These are phyloP conservation scores for Xestoiulus laeticollis DNA, from an alignment of 2,888 invertebrate genomes.

Conservation along the genomic window DNA sequence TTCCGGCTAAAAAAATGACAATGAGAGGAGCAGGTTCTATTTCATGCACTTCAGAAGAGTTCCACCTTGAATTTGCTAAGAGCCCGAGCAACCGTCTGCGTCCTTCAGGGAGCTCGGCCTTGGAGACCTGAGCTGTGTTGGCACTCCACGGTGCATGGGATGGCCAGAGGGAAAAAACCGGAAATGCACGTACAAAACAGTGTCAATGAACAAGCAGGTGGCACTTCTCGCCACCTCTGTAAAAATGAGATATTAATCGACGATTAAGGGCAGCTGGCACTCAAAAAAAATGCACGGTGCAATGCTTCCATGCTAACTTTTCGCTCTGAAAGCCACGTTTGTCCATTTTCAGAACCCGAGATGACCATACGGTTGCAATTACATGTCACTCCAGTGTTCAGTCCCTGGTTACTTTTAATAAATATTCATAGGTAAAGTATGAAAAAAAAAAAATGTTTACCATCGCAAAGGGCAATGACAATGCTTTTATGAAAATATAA, in stretches of 20 bases:
- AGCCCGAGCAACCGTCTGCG: slow-evolving; percentile 20
- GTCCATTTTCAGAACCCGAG: not conserved
- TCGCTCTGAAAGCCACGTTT: not conserved
- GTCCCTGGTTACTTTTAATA: too few species aligned
- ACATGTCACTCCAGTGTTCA: too few species aligned
- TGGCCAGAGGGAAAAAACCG: not conserved
- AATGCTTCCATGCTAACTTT: not conserved
- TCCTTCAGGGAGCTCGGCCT: not conserved
- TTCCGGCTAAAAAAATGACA: slow-evolving; percentile 16
- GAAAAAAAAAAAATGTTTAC: too few species aligned
- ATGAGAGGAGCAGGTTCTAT: not conserved
- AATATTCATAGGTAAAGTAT: too few species aligned
- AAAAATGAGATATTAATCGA: not conserved
- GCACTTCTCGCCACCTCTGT: slow-evolving; percentile 2
- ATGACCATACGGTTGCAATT: too few species aligned
- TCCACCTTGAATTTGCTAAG: slow-evolving; percentile 20
- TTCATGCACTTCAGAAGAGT: slow-evolving; percentile 1
- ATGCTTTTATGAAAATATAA: too few species aligned
- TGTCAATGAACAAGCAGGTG: slow-evolving; percentile 12
- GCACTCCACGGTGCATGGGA: not conserved
- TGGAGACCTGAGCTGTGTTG: not conserved
- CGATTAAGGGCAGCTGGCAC: not conserved
- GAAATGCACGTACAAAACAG: not conserved
- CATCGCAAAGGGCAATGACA: too few species aligned
- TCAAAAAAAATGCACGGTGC: not conserved